Evolutionary conservation across 2,888 invertebrate genomes (phyloP).

Genomic region (Lottia scabra): DNA sequence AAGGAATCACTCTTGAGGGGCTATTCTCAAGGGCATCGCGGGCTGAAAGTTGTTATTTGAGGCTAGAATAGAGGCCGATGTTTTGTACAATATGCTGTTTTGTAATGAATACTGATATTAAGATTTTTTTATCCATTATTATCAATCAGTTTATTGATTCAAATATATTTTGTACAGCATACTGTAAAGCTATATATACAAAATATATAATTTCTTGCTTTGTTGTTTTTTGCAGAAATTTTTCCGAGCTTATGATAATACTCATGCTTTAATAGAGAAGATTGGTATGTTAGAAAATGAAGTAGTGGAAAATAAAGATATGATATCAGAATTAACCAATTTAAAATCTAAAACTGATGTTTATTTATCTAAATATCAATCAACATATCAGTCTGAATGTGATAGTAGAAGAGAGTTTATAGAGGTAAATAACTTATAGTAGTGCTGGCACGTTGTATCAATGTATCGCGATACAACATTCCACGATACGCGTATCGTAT

Average conservation of each 20-base stretch:
- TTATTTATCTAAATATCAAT: not conserved
- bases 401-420: not conserved
- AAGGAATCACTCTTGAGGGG: too few species aligned
- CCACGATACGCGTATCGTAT: too few species aligned
- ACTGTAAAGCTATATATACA: not conserved
- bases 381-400: not conserved
- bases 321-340: not conserved
- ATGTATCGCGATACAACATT: too few species aligned
- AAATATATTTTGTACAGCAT: not conserved
- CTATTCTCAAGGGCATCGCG: too few species aligned
- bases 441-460: not conserved
- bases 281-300: not conserved
- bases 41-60: too few species aligned
- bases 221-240: not conserved
- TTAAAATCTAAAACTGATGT: constrained; percentile 7
- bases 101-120: too few species aligned
- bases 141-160: too few species aligned
- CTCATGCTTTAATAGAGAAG: not conserved
- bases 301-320: not conserved
- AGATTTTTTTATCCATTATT: too few species aligned
- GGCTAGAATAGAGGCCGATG: too few species aligned
- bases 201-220: too few species aligned
- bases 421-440: not conserved
- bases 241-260: not conserved
- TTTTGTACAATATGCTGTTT: too few species aligned